Percentiles rank a stretch among this genome's conserved stretches.
phyloP scores from a whole-genome alignment of 2,113 vertebrate species.

The Hiodon tergisus region DNA sequence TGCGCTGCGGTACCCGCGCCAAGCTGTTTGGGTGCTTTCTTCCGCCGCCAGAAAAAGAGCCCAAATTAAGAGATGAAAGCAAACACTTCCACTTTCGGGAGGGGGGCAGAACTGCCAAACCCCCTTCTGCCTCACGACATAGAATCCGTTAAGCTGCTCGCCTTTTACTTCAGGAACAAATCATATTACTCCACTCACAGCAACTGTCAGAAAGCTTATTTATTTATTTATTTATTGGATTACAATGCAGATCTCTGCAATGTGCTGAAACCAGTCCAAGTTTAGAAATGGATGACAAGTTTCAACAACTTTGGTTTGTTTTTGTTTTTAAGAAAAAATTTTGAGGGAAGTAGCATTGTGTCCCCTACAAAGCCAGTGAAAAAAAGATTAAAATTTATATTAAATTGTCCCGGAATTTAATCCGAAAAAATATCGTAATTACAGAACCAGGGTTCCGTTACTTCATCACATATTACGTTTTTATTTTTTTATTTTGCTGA shows the following conservation, averaged over 20 bases:
- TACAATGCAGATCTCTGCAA: conserved; percentile 14
- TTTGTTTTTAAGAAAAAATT: background rate
- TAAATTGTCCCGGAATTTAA: too few relatives aligned
- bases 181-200: conserved; percentile 58
- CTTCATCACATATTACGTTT: too few relatives aligned
- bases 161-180: conserved; percentile 63
- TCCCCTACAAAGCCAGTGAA: background rate
- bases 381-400: too few relatives aligned
- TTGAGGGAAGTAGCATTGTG: background rate
- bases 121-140: conserved; percentile 43
- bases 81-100: conserved; percentile 53
- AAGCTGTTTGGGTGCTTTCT: conserved; percentile 47
- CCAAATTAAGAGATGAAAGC: conserved; percentile 62
- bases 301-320: conserved; percentile 30
- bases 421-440: too few relatives aligned
- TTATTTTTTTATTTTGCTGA: too few relatives aligned
- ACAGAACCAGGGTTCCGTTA: too few relatives aligned
- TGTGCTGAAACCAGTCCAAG: conserved; percentile 51
- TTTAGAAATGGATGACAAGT: conserved; percentile 57
- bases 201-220: conserved; percentile 45
- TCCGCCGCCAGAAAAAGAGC: conserved; percentile 56
- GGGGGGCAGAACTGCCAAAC: conserved; percentile 61
- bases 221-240: conserved; percentile 61
- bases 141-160: conserved; percentile 22
- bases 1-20: conserved; percentile 28